Conservation (phyloP, 2,888 invertebrate genomes). For the Drosophila limbata region DNA sequence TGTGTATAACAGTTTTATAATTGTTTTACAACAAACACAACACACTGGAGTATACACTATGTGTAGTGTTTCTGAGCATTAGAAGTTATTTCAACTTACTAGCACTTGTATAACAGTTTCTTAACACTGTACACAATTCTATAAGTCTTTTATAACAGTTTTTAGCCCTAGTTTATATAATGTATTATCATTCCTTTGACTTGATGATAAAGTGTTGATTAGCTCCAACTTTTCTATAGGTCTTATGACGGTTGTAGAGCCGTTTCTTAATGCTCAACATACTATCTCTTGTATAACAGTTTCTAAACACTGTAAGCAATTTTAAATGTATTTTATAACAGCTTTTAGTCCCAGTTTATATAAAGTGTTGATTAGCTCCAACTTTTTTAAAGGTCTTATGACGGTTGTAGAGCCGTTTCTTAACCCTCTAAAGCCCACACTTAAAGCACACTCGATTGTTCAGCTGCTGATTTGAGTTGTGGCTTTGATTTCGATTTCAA, state of each 20-base stretch:
- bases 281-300: background rate
- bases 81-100: background rate
- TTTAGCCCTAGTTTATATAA: too few relatives aligned
- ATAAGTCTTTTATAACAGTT: too few relatives aligned
- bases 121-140: background rate
- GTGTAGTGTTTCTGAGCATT: too few relatives aligned
- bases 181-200: too few relatives aligned
- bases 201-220: too few relatives aligned
- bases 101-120: background rate
- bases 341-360: too few relatives aligned
- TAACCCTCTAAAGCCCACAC: background rate
- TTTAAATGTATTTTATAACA: too few relatives aligned
- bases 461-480: conserved; percentile 16
- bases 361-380: too few relatives aligned
- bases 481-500: conserved; percentile 26
- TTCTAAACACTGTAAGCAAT: background rate
- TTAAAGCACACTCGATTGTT: background rate
- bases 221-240: too few relatives aligned
- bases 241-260: background rate
- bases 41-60: too few relatives aligned
- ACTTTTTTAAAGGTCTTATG: too few relatives aligned
- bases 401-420: background rate
- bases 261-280: background rate
- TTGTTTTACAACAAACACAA: background rate
- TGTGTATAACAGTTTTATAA: background rate